Base-by-base conservation (phyloP, 2,797 vertebrate species). In the Anas georgica region DNA sequence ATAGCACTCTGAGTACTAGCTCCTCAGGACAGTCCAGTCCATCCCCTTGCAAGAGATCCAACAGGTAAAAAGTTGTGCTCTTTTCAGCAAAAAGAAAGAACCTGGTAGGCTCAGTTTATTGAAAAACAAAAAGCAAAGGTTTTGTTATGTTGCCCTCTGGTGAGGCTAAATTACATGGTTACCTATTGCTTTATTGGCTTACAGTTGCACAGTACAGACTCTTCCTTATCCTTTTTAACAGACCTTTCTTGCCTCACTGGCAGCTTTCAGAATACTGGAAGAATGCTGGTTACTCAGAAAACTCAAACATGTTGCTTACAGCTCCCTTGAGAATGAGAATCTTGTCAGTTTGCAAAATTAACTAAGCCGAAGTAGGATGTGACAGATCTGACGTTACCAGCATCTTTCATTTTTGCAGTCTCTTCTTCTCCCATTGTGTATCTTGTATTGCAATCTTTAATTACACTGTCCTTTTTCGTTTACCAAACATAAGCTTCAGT, bases 1-100 rank as follows among this genome's bases (percentile, higher is more conserved):
- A 99, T 74, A 99, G 99, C 96, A 99, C 99, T 4, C 98, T 99
- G 94, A 99, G 99, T 95, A 99, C 99, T 79, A 99, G 99, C 95
- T 99, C 99, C 67, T 99, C 99, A 0, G 98, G 98, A 60, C 99
- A 98, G 91, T 99, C 99, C 94, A 99, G 98, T 95, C 98, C 98
- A 6, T 99, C 99, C 41, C 99, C 99, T 72, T 99, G 99, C 97
- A 99, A 99, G 96, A 98, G 99, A 96, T 98, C 98, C 46, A 99
- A 99, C 98, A 99, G 99, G 99, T 99, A 98, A 94, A 62, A 74
- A 35, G 22, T 37, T 52, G 18, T 21, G 4, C 37, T 79, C 6
- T 58, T 72, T 46, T 18, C 78, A 39, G 5, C 10, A 15, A 37
- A 58, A 68, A 21, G 5, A 35, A 20, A 67, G 12, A 4, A 52